Percentiles rank a stretch among this genome's conserved stretches.
Evolutionary conservation across 2,113 vertebrate species (phyloP).

Genomic region (Paradoxurus hermaphroditus): DNA sequence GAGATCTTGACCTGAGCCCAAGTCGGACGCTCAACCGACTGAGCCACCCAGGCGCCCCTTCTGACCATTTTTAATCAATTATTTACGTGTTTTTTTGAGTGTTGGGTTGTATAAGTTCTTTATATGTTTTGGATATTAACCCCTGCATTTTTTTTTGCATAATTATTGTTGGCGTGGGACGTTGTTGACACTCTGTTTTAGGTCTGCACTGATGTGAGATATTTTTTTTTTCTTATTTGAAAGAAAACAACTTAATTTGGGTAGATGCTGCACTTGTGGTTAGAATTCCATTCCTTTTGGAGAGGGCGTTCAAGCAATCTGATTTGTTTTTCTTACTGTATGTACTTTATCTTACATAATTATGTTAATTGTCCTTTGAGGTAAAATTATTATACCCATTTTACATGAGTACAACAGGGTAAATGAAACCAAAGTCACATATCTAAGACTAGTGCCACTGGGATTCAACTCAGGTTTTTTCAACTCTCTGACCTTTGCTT

Average conservation of each 20-base stretch:
- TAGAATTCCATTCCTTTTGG: not conserved
- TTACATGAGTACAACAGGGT: not conserved
- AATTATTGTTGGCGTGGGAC: not conserved
- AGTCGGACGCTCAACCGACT: too few species aligned
- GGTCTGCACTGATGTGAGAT: not conserved
- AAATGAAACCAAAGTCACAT: not conserved
- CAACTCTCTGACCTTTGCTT: not conserved
- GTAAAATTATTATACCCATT: not conserved
- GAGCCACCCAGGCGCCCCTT: too few species aligned
- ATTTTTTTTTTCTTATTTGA: slow-evolving; percentile 37
- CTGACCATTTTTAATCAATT: not conserved
- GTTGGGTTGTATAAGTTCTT: not conserved
- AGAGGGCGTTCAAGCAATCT: not conserved
- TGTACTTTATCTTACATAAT: not conserved
- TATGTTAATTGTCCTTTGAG: not conserved
- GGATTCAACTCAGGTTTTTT: not conserved
- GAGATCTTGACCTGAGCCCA: too few species aligned
- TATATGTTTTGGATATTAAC: not conserved
- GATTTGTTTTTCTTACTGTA: not conserved
- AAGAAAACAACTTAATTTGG: slow-evolving; percentile 17
- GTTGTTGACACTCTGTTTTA: not conserved
- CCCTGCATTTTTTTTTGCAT: not conserved
- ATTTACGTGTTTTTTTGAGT: not conserved
- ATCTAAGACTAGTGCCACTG: not conserved
- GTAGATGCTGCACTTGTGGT: not conserved